Percentiles rank a stretch among this genome's conserved stretches.
Evolutionary conservation across 1,140 invertebrate species (phyloP).

Genomic region (Antheraea mylitta): DNA sequence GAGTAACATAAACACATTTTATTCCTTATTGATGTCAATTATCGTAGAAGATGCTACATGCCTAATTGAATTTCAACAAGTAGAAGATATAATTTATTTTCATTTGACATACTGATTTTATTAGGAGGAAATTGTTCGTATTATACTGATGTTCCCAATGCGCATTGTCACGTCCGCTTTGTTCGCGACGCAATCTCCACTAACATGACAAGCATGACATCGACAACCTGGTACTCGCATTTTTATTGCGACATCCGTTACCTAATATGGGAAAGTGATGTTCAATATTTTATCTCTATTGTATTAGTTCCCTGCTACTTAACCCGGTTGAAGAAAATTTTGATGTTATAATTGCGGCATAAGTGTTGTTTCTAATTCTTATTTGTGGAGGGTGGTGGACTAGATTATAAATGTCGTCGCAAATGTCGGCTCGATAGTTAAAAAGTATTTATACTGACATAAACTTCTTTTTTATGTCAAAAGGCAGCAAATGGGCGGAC

Average conservation of each 20-base stretch:
- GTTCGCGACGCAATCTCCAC: neutral
- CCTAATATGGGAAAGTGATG: neutral
- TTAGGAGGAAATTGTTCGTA: neutral
- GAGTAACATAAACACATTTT: too few relatives aligned
- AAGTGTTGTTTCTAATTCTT: neutral
- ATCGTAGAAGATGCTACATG: too few relatives aligned
- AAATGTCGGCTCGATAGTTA: too few relatives aligned
- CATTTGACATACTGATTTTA: neutral
- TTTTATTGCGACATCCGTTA: neutral
- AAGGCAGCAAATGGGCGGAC: too few relatives aligned
- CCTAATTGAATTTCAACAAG: too few relatives aligned
- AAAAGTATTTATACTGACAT: too few relatives aligned
- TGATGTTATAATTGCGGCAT: neutral
- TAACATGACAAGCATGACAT: neutral
- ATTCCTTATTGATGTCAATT: too few relatives aligned
- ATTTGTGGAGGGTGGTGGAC: too few relatives aligned
- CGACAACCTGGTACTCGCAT: neutral
- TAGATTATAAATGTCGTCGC: too few relatives aligned
- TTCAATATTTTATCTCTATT: neutral
- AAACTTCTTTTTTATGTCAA: too few relatives aligned
- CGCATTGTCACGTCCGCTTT: neutral
- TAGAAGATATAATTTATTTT: too few relatives aligned
- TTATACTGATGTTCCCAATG: neutral
- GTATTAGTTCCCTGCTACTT: neutral
- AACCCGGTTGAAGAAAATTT: neutral